Base-by-base conservation (phyloP, 2,113 vertebrate genomes). In the Trematomus loennbergii region DNA sequence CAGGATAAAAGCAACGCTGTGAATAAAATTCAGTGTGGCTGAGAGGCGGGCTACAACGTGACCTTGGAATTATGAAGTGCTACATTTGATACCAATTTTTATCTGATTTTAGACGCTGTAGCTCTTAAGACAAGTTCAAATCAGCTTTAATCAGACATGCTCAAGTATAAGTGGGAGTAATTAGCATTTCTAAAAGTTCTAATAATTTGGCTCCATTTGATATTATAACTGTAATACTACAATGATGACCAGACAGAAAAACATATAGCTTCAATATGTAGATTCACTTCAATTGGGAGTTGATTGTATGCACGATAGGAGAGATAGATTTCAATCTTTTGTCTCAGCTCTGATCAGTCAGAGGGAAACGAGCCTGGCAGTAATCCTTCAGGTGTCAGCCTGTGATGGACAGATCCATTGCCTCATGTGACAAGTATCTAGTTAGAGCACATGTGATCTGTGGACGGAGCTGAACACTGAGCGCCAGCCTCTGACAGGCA, bases 381-480 rank as follows among this genome's bases (percentile, higher is more conserved):
- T 70, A 50, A 85, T 79, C 77, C 81, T 78, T 72, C 65, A 86
- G 52, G 68, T 84, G 83, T 78, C 84, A 60, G 15, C 9, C 5
- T 16, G 33, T 91, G 92, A 92, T 68, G 81, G 88, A 90, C 87
- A 75, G 78, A 81, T 83, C 82, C 72, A 81, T 77, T 83, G 84
- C 77, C 29, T 90, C 87, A 3, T 84, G 82, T 84, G 90, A 90
- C 87, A 88, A 83, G 80, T 72, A 75, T 87, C 87, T 89, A 70
- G 76, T 84, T 79, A 55, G 78, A 85, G 69, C 73, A 40, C 73
- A 72, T 87, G 75, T 69, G 72, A 89, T 87, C 85, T 87, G 70
- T 73, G 64, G 62, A 84, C 4, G 1, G 65, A 75, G 78, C 78
- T 77, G 70, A 86, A 78, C 25, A 57, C 78, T 36, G 70, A 75